phyloP scores from a whole-genome alignment of 30 jellyfish, hydroid and myxozoan species.

The Nemopilema nomurai region DNA sequence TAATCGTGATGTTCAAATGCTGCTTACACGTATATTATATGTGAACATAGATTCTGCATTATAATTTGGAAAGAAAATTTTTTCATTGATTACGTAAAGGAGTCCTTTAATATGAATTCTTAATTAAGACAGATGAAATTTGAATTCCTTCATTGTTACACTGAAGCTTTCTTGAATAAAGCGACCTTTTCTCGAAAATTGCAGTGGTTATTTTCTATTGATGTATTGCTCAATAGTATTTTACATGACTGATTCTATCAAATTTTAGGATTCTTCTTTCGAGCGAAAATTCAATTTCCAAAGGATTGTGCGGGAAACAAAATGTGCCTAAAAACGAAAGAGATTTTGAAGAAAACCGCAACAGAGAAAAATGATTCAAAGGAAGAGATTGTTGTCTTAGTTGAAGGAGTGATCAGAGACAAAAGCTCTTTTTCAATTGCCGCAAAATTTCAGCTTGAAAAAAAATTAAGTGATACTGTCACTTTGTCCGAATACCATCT shows the following conservation, averaged over 20 bases:
- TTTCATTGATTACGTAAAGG: no score
- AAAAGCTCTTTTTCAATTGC: neutral
- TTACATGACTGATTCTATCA: neutral
- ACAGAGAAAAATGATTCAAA: neutral
- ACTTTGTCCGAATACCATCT: conserved; percentile 14
- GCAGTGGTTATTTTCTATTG: neutral
- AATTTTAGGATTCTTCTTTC: conserved; percentile 6
- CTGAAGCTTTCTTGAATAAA: no score
- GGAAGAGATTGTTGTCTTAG: neutral
- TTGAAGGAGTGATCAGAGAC: conserved; percentile 11
- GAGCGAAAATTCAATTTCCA: conserved; percentile 8
- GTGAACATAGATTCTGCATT: no score
- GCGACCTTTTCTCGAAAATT: neutral
- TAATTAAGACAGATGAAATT: no score
- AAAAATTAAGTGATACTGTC: conserved; percentile 3
- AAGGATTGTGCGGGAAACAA: conserved; percentile 2
- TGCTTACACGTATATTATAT: no score
- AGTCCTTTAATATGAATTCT: no score
- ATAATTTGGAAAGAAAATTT: no score
- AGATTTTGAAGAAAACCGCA: neutral
- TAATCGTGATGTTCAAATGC: neutral
- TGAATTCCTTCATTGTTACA: no score
- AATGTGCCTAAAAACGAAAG: conserved; percentile 10
- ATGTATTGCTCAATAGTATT: neutral
- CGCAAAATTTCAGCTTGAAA: conserved; percentile 16